These are phyloP conservation scores for Hozukius guyotensis DNA, from an alignment of 2,797 vertebrate species.

Conservation along the genomic window DNA sequence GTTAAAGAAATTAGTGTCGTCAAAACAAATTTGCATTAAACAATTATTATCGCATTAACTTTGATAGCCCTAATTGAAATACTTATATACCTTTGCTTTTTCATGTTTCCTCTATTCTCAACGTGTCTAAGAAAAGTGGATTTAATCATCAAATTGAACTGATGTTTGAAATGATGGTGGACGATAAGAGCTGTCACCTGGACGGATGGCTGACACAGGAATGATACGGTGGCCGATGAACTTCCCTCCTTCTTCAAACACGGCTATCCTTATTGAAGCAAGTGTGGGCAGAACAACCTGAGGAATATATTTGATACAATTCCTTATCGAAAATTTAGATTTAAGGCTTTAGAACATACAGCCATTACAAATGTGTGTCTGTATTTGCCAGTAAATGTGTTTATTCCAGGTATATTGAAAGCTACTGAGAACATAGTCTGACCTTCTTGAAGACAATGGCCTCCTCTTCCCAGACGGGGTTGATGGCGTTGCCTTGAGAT, in stretches of 20 bases:
- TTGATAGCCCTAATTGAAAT: neutral
- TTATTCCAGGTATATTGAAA: neutral
- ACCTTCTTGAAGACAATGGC: slow-evolving; percentile 98
- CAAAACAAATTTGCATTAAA: too few species aligned
- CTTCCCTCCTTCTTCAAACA: slow-evolving; percentile 98
- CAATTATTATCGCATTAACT: too few species aligned
- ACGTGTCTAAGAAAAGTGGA: neutral
- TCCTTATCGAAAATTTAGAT: too few species aligned
- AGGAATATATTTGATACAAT: neutral
- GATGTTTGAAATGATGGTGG: neutral
- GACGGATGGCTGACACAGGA: slow-evolving; percentile 95
- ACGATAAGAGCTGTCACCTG: slow-evolving; percentile 77
- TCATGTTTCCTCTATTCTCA: neutral
- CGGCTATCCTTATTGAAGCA: slow-evolving; percentile 93
- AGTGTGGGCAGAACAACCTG: slow-evolving; percentile 96
- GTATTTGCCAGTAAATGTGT: neutral
- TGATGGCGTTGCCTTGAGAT: slow-evolving; percentile 94
- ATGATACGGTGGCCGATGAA: slow-evolving; percentile 97
- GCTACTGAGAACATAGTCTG: slow-evolving; percentile 6
- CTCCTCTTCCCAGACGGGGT: slow-evolving; percentile 98
- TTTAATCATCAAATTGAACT: neutral
- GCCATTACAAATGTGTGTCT: neutral
- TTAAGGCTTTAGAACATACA: neutral
- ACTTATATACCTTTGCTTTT: neutral
- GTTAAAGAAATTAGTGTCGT: too few species aligned